phyloP scores from a whole-genome alignment of 2,888 invertebrate genomes.

The Priocnemis perturbator region DNA sequence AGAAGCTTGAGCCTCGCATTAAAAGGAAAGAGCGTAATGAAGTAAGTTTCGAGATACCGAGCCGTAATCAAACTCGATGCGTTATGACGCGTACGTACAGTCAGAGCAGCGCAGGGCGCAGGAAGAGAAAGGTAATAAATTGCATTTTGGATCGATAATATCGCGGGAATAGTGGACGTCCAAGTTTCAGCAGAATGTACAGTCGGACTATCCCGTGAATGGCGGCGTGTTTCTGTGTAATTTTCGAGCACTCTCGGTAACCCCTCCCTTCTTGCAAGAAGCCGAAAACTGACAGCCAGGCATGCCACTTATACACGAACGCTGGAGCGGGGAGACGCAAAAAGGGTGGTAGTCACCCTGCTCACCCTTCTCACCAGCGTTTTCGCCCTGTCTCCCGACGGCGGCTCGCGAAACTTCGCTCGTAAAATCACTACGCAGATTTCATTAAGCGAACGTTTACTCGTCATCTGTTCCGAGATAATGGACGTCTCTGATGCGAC shows the following conservation, averaged over 20 bases:
- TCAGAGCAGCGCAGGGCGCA: no score
- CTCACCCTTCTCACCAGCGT: slow-evolving; percentile 10
- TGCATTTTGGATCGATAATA: no score
- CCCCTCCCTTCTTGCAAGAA: slow-evolving; percentile 32
- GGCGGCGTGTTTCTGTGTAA: slow-evolving; percentile 42
- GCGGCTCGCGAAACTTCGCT: slow-evolving; percentile 56
- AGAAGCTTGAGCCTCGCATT: no score
- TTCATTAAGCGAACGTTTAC: slow-evolving; percentile 63
- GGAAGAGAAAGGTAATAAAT: no score
- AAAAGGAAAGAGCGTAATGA: no score
- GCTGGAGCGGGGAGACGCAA: slow-evolving; percentile 11
- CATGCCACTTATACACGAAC: slow-evolving; percentile 39
- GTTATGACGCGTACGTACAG: no score
- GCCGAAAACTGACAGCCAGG: slow-evolving; percentile 42
- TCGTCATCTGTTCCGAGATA: slow-evolving; percentile 48
- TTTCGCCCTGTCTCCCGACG: slow-evolving; percentile 34
- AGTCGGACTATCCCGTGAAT: not conserved
- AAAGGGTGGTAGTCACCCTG: slow-evolving; percentile 20
- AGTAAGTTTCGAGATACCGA: no score
- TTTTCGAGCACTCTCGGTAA: slow-evolving; percentile 40
- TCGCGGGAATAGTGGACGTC: no score
- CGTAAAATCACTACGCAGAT: slow-evolving; percentile 64
- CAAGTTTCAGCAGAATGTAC: no score
- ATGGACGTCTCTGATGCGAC: slow-evolving; percentile 1
- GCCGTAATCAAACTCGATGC: no score